Percentiles rank a stretch among this genome's conserved stretches.
Conservation (phyloP, 2,888 invertebrate species). For the Griposia aprilina region DNA sequence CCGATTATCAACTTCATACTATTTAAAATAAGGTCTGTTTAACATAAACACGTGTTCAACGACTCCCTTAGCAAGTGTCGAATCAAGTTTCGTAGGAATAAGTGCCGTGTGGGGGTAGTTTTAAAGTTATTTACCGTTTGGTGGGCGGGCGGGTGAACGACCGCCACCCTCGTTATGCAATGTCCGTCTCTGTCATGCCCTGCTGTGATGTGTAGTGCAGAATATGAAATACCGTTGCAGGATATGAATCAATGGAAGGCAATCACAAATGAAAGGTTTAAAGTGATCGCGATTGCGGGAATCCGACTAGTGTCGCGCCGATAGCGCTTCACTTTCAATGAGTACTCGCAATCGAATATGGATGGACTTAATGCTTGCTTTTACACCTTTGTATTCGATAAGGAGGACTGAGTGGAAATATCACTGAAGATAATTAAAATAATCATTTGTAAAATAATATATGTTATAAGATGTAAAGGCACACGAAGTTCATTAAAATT, state of each 20-base stretch:
- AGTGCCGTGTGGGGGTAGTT: slow-evolving; percentile 53
- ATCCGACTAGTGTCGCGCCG: slow-evolving; percentile 9
- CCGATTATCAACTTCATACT: slow-evolving; percentile 37
- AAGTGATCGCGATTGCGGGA: slow-evolving; percentile 22
- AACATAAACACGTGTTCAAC: slow-evolving; percentile 51
- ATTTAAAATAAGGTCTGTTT: slow-evolving; percentile 51
- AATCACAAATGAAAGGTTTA: slow-evolving; percentile 35
- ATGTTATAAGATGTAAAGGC: background rate
- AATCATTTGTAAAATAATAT: no score
- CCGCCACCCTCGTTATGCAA: slow-evolving; percentile 78
- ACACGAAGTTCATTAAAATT: no score
- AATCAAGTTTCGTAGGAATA: slow-evolving; percentile 42
- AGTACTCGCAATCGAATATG: no score
- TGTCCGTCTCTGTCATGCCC: slow-evolving; percentile 70
- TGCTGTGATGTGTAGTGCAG: slow-evolving; percentile 45
- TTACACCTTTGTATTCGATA: background rate
- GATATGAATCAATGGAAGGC: slow-evolving; percentile 34
- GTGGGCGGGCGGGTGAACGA: slow-evolving; percentile 77
- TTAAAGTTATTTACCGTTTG: slow-evolving; percentile 66
- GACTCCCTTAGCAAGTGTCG: slow-evolving; percentile 40
- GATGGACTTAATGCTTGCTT: background rate
- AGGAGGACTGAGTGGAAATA: background rate
- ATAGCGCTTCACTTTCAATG: background rate
- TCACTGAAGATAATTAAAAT: no score
- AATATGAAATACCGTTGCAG: slow-evolving; percentile 49